A percentile compares a stretch with the other conserved stretches of the same genome.
Evolutionary conservation across 2,888 invertebrate genomes (phyloP).

Genomic region (Standfussiana lucernea): DNA sequence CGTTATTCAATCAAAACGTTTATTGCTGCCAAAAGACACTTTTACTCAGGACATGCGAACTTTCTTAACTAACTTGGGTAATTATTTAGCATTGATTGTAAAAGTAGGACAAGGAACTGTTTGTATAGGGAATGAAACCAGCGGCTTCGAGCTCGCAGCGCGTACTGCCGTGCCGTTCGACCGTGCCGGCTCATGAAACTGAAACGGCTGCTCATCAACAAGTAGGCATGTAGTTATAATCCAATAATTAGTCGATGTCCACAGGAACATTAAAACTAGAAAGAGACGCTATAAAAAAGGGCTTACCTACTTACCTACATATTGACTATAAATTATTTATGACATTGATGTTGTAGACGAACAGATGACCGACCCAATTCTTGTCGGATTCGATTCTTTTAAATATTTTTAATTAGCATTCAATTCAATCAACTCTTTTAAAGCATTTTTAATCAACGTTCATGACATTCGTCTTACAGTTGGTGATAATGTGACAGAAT

Average conservation of each 20-base stretch:
- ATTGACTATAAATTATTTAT: slow-evolving; percentile 7
- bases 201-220: slow-evolving; percentile 69
- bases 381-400: background rate
- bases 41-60: background rate
- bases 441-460: background rate
- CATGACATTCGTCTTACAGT: background rate
- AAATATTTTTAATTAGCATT: background rate
- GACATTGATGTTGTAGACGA: slow-evolving; percentile 5
- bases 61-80: slow-evolving; percentile 11
- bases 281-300: slow-evolving; percentile 14
- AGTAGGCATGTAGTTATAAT: slow-evolving; percentile 61
- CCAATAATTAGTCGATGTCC: slow-evolving; percentile 44
- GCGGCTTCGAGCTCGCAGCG: slow-evolving; percentile 66
- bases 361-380: background rate
- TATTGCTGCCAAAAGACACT: slow-evolving; percentile 37
- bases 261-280: slow-evolving; percentile 36
- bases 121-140: slow-evolving; percentile 40
- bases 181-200: slow-evolving; percentile 63
- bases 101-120: slow-evolving; percentile 37
- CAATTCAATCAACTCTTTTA: background rate
- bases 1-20: slow-evolving; percentile 24
- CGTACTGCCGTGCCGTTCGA: slow-evolving; percentile 74
- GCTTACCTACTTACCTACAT: slow-evolving; percentile 16
- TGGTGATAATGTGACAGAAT: background rate
- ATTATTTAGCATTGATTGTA: slow-evolving; percentile 19